Percentiles rank a stretch among this genome's conserved stretches.
phyloP scores from a whole-genome alignment of 2,113 vertebrate genomes.

The Tachuris rubrigastra region DNA sequence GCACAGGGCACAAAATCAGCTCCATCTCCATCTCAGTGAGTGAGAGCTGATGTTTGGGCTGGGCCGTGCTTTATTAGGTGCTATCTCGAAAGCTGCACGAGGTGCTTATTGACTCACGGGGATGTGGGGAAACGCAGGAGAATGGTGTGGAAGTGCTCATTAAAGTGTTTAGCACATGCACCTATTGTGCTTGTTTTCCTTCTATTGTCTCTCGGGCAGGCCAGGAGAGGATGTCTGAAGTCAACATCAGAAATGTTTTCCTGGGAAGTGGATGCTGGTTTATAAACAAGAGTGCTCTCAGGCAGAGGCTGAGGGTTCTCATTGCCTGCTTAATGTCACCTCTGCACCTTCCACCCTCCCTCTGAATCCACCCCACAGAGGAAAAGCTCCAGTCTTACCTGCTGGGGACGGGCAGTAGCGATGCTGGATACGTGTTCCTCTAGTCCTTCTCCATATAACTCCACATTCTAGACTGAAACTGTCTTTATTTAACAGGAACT shows the following conservation, averaged over 20 bases:
- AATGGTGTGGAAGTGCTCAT: slow-evolving; percentile 62
- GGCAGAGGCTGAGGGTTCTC: background rate
- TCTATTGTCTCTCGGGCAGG: slow-evolving; percentile 40
- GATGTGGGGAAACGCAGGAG: slow-evolving; percentile 32
- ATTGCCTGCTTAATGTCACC: background rate
- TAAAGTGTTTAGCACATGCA: slow-evolving; percentile 63
- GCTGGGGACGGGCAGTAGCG: rapidly evolving
- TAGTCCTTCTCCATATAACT: background rate
- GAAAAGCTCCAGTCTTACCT: background rate
- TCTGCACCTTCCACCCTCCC: background rate
- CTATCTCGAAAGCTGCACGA: slow-evolving; percentile 32
- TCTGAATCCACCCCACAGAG: background rate
- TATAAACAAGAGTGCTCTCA: slow-evolving; percentile 23
- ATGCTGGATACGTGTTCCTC: background rate
- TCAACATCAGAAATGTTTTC: slow-evolving; percentile 52
- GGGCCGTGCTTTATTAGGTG: background rate
- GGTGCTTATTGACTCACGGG: slow-evolving; percentile 57
- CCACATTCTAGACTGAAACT: background rate
- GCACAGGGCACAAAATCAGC: rapidly evolving
- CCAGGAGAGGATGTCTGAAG: slow-evolving; percentile 43
- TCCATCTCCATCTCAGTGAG: background rate
- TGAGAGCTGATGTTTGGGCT: background rate
- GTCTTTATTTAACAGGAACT: background rate
- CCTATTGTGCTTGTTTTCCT: slow-evolving; percentile 59
- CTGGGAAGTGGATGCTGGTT: slow-evolving; percentile 49